These are phyloP conservation scores for Heliconius nattereri DNA, from an alignment of 1,140 invertebrate genomes.

Conservation along the genomic window DNA sequence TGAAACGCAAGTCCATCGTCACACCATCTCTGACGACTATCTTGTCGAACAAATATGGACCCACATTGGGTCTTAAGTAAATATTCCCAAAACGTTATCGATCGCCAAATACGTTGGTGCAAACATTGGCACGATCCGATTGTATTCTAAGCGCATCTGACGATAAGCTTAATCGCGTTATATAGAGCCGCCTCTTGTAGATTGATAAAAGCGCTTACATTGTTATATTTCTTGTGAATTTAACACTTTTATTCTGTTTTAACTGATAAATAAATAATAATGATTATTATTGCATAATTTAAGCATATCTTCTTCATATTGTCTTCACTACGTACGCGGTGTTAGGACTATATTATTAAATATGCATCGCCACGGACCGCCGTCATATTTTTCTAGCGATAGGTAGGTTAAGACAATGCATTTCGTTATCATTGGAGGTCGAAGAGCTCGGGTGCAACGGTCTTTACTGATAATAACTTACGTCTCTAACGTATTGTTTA, in stretches of 20 bases:
- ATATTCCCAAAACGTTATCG: slow-evolving; percentile 69
- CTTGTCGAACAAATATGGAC: slow-evolving; percentile 66
- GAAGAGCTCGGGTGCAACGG: slow-evolving; percentile 66
- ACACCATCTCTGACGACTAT: slow-evolving; percentile 64
- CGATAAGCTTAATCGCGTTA: slow-evolving; percentile 57
- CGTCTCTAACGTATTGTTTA: slow-evolving; percentile 73
- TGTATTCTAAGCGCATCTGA: slow-evolving; percentile 53
- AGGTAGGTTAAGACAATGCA: slow-evolving; percentile 47
- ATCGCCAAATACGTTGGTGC: slow-evolving; percentile 61
- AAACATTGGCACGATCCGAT: slow-evolving; percentile 59
- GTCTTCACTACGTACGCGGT: too few species aligned
- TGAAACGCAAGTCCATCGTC: slow-evolving; percentile 53
- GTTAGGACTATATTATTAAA: neutral
- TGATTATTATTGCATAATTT: too few species aligned
- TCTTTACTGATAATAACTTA: slow-evolving; percentile 60
- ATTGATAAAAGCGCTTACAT: slow-evolving; percentile 9
- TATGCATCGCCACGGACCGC: neutral
- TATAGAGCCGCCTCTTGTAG: slow-evolving; percentile 1
- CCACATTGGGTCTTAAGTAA: slow-evolving; percentile 49
- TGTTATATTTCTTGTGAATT: slow-evolving; percentile 8
- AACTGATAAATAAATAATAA: neutral
- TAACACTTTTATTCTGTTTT: neutral
- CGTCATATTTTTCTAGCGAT: neutral
- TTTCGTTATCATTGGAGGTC: slow-evolving; percentile 57
- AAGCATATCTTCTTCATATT: too few species aligned